Evolutionary conservation across 2,888 invertebrate species (phyloP).

Genomic region (Hyposoter dolosus): DNA sequence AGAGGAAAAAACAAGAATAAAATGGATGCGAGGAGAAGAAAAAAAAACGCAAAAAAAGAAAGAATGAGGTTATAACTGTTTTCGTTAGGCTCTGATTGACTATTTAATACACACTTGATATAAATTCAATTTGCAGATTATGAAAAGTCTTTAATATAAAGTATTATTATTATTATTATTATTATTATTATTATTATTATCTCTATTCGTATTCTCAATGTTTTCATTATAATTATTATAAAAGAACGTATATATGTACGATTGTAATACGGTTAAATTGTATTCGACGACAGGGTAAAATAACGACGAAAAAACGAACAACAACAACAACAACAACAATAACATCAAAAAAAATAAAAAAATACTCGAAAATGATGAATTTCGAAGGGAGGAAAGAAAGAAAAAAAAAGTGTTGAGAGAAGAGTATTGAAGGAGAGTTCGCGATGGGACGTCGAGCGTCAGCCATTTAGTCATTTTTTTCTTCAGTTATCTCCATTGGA

Average conservation of each 20-base stretch:
- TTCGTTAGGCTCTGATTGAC: conserved; percentile 70
- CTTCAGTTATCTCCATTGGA: conserved; percentile 40
- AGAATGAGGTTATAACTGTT: conserved; percentile 66
- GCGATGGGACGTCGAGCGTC: conserved; percentile 77
- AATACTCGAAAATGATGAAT: conserved; percentile 46
- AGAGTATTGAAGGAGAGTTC: conserved; percentile 67
- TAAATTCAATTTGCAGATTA: conserved; percentile 69
- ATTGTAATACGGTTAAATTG: conserved; percentile 80
- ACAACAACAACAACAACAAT: conserved; percentile 63
- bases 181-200: conserved; percentile 70
- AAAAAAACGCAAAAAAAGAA: conserved; percentile 39
- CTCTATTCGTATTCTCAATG: conserved; percentile 8
- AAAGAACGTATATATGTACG: conserved; percentile 75
- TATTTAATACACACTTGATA: conserved; percentile 71
- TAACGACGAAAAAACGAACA: conserved; percentile 66
- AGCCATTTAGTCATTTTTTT: conserved; percentile 78
- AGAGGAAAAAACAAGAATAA: background rate
- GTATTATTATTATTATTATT: conserved; percentile 70
- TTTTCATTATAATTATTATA: conserved; percentile 70
- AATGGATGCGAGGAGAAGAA: conserved; percentile 5
- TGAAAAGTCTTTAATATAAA: conserved; percentile 66
- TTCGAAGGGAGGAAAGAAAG: conserved; percentile 37
- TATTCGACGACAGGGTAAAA: conserved; percentile 84
- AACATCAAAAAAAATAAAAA: conserved; percentile 39
- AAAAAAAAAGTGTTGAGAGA: conserved; percentile 32